Evolutionary conservation across 2,888 invertebrate species (phyloP).

Genomic region (Drosophila cyrtoloma): DNA sequence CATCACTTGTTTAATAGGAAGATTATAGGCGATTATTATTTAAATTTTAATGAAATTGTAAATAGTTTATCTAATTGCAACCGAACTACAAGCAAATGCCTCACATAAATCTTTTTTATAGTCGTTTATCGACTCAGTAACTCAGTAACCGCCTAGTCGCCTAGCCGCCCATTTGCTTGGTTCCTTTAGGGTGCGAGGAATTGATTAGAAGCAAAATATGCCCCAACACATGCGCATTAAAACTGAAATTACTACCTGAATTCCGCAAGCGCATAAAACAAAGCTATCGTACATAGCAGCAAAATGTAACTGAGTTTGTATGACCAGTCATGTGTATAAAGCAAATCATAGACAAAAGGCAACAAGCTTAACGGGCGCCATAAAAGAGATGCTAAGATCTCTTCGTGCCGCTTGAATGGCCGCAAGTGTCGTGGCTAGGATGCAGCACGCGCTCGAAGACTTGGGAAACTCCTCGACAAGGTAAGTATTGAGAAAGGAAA

Average conservation of each 20-base stretch:
- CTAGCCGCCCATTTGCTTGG: not conserved
- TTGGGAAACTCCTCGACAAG: conserved; percentile 6
- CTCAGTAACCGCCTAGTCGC: not conserved
- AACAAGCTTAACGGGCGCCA: conserved; percentile 68
- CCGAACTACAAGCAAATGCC: conserved; percentile 54
- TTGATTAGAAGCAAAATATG: conserved; percentile 65
- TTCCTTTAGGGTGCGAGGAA: conserved; percentile 50
- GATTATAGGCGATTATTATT: conserved; percentile 17
- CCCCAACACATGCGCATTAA: conserved; percentile 62
- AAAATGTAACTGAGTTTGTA: conserved; percentile 30
- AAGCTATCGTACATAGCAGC: conserved; percentile 41
- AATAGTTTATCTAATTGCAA: conserved; percentile 54
- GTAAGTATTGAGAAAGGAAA: conserved; percentile 5
- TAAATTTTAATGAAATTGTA: conserved; percentile 45
- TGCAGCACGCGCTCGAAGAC: conserved; percentile 61
- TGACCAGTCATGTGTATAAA: conserved; percentile 62
- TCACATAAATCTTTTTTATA: conserved; percentile 38
- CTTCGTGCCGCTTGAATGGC: conserved; percentile 56
- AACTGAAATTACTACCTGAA: conserved; percentile 78
- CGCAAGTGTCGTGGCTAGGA: conserved; percentile 70
- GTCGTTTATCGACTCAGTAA: conserved; percentile 3
- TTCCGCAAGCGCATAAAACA: conserved; percentile 72
- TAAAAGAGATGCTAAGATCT: conserved; percentile 47
- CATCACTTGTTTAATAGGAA: conserved; percentile 12
- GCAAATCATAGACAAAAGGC: conserved; percentile 75